Evolutionary conservation across 2,797 vertebrate genomes (phyloP).

Genomic region (Hyperoplus immaculatus): DNA sequence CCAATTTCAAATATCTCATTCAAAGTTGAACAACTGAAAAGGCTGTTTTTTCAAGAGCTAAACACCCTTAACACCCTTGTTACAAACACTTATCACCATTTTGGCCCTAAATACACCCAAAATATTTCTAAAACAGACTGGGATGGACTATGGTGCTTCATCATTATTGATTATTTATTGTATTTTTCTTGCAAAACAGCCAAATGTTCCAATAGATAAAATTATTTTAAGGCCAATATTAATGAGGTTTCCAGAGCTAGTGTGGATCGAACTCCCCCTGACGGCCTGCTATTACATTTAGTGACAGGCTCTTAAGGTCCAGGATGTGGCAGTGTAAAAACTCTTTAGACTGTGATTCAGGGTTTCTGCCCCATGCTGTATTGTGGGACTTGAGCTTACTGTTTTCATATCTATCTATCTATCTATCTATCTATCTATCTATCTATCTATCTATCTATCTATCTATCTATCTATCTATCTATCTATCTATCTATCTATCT

Average conservation of each 20-base stretch:
- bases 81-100: too few relatives aligned
- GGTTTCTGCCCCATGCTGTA: constrained; percentile 10
- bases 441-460: too few relatives aligned
- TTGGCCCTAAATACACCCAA: too few relatives aligned
- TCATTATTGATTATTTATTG: neutral
- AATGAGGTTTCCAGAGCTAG: neutral
- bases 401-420: constrained; percentile 4
- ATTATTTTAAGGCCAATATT: neutral
- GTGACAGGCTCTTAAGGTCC: neutral
- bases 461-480: too few relatives aligned
- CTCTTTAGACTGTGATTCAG: constrained; percentile 6
- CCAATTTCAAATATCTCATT: too few relatives aligned
- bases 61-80: too few relatives aligned
- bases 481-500: too few relatives aligned
- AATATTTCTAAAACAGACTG: neutral
- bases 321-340: neutral
- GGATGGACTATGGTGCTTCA: neutral
- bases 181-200: neutral
- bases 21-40: too few relatives aligned
- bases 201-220: neutral
- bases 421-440: too few relatives aligned
- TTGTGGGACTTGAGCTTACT: neutral
- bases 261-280: neutral
- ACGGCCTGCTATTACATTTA: neutral
- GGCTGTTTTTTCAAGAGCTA: too few relatives aligned